Evolutionary conservation across 2,113 vertebrate species (phyloP).

Genomic region (Daphoenositta chrysoptera): DNA sequence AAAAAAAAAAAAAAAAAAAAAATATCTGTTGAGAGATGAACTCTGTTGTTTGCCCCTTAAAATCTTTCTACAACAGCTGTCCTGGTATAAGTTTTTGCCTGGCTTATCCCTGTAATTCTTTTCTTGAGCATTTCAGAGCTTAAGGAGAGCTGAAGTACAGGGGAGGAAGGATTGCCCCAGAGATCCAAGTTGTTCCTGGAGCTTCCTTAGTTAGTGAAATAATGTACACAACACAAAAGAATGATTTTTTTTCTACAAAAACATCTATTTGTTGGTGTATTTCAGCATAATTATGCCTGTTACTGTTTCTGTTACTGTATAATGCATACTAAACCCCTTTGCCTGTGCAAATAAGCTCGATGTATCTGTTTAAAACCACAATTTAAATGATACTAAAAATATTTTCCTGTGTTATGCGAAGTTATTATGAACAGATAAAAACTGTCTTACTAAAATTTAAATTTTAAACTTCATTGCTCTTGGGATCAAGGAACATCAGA

Average conservation of each 20-base stretch:
- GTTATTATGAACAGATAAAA: neutral
- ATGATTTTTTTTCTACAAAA: neutral
- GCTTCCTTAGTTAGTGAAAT: neutral
- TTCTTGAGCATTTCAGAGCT: neutral
- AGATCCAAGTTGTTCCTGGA: neutral
- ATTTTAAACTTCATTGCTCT: neutral
- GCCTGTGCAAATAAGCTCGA: neutral
- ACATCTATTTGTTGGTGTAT: neutral
- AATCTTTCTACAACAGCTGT: neutral
- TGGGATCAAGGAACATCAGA: neutral
- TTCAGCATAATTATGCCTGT: neutral
- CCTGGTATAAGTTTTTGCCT: neutral
- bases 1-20: neutral
- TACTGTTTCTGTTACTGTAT: neutral
- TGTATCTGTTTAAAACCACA: neutral
- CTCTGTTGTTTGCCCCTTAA: neutral
- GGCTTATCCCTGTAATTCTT: conserved; percentile 3
- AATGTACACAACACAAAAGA: neutral
- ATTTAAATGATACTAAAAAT: neutral
- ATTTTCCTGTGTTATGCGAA: neutral
- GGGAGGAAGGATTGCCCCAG: neutral
- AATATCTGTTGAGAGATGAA: neutral
- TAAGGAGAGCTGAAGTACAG: neutral
- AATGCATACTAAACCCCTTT: neutral
- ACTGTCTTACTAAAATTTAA: neutral